Evolutionary conservation across 2,113 vertebrate species (phyloP).

Genomic region (Psophia crepitans): DNA sequence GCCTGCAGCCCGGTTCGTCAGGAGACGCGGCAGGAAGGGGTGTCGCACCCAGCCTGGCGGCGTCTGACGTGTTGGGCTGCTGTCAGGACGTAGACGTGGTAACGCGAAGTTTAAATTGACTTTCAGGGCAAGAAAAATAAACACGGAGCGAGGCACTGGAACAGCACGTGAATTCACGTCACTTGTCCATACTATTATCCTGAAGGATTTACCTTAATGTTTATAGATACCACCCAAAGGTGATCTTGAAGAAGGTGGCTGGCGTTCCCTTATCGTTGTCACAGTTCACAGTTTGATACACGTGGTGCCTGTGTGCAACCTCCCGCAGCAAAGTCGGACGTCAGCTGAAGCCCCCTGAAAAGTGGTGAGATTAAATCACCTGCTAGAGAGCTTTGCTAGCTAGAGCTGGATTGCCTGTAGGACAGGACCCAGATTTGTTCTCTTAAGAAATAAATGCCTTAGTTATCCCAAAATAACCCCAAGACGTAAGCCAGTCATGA

Average conservation of each 20-base stretch:
- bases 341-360: not conserved
- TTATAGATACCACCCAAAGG: not conserved
- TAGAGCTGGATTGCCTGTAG: not conserved
- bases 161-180: not conserved
- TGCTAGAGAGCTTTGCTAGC: not conserved
- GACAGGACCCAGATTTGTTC: not conserved
- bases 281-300: not conserved
- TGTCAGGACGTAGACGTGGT: fast-evolving
- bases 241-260: not conserved
- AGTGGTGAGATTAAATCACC: not conserved
- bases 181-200: fast-evolving
- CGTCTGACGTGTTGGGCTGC: not conserved
- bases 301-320: not conserved
- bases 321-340: not conserved
- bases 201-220: not conserved
- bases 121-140: not conserved
- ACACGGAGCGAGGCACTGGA: fast-evolving
- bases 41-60: fast-evolving
- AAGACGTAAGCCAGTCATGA: not conserved
- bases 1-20: too few relatives aligned
- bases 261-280: not conserved
- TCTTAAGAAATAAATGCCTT: not conserved
- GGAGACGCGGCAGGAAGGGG: not conserved
- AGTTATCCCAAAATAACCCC: not conserved
- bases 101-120: not conserved